Evolutionary conservation across 1,140 invertebrate species (phyloP).

Genomic region (Trialeurodes vaporariorum): DNA sequence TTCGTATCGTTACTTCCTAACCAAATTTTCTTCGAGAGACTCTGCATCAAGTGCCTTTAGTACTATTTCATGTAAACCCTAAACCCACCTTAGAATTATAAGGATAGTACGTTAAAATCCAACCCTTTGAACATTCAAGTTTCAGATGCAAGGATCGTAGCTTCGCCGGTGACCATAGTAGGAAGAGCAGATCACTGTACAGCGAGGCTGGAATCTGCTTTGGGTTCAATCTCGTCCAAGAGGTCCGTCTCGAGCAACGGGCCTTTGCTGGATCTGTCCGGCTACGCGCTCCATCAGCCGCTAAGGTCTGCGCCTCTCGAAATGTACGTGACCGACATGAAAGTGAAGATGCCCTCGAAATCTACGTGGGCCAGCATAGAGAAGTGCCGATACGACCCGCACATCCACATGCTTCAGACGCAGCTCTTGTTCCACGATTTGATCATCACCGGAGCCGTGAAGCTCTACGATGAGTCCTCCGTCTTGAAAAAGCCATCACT

Average conservation of each 20-base stretch:
- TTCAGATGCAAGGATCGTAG: not conserved
- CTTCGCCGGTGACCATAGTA: not conserved
- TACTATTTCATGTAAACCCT: too few species aligned
- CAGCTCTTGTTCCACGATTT: slow-evolving; percentile 62
- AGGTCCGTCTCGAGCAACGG: slow-evolving; percentile 8
- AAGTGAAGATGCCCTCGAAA: slow-evolving; percentile 42
- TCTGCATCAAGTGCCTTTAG: too few species aligned
- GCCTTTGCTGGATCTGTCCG: slow-evolving; percentile 40
- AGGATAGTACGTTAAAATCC: too few species aligned
- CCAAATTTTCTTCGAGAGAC: too few species aligned
- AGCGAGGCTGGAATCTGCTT: slow-evolving; percentile 14
- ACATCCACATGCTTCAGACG: slow-evolving; percentile 57
- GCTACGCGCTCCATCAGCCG: slow-evolving; percentile 47
- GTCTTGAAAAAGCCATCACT: slow-evolving; percentile 28
- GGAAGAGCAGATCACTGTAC: slow-evolving; percentile 9
- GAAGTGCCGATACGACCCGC: slow-evolving; percentile 54
- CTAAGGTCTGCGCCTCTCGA: slow-evolving; percentile 44
- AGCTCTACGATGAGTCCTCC: slow-evolving; percentile 24
- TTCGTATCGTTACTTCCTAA: too few species aligned
- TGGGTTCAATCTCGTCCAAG: slow-evolving; percentile 15
- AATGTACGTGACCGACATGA: slow-evolving; percentile 51
- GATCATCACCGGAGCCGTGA: slow-evolving; percentile 48
- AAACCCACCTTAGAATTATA: too few species aligned
- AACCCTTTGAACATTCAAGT: not conserved
- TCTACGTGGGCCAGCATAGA: slow-evolving; percentile 43